Percentiles rank a stretch among this genome's conserved stretches.
These are phyloP conservation scores for Pelobates fuscus DNA, from an alignment of 2,113 vertebrate genomes.

Conservation along the genomic window DNA sequence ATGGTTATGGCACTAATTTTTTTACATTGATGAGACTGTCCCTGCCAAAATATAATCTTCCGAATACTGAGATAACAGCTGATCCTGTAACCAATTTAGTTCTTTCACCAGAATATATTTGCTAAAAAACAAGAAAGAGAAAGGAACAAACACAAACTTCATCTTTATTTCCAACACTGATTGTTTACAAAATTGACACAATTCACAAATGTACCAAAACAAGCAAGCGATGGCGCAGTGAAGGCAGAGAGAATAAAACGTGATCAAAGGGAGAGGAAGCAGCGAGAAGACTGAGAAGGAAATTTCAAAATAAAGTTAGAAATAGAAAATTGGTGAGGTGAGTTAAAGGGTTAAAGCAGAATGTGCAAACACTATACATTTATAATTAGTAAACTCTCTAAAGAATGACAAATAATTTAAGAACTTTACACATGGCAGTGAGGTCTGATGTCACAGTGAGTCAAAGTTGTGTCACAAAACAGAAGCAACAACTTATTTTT, in stretches of 20 bases:
- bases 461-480: slow-evolving; percentile 37
- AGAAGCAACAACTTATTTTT: too few relatives aligned
- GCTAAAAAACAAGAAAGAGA: too few relatives aligned
- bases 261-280: background rate
- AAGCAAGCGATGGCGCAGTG: background rate
- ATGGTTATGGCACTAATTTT: too few relatives aligned
- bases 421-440: slow-evolving; percentile 36
- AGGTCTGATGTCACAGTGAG: slow-evolving; percentile 46
- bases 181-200: slow-evolving; percentile 71
- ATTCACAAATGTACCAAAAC: slow-evolving; percentile 65
- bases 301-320: slow-evolving; percentile 10
- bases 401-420: background rate
- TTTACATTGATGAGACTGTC: too few relatives aligned
- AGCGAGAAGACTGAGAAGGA: background rate
- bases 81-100: too few relatives aligned
- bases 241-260: background rate
- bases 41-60: too few relatives aligned
- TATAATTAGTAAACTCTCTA: background rate
- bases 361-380: background rate
- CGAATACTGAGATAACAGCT: too few relatives aligned
- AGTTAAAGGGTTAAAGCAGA: slow-evolving; percentile 1
- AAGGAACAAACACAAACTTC: slow-evolving; percentile 61
- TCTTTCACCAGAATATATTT: too few relatives aligned
- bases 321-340: background rate
- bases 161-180: slow-evolving; percentile 73